These are phyloP conservation scores for Notiomystis cincta DNA, from an alignment of 2,113 vertebrate species.

Conservation along the genomic window DNA sequence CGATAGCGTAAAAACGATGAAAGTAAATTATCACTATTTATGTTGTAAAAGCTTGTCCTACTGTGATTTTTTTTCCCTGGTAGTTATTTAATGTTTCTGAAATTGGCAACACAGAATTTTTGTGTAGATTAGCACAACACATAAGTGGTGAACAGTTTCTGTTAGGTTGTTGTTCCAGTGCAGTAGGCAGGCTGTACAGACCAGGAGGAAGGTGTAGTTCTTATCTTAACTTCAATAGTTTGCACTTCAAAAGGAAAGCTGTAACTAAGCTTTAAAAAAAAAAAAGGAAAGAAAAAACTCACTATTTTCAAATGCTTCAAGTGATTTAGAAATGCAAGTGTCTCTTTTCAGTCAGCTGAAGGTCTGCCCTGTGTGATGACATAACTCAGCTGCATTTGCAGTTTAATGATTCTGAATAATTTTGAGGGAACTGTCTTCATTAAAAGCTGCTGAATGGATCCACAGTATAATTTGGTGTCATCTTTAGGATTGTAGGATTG, in stretches of 20 bases:
- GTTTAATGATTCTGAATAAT: not conserved
- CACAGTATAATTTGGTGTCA: not conserved
- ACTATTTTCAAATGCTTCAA: not conserved
- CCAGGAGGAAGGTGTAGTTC: not conserved
- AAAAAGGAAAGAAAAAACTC: not conserved
- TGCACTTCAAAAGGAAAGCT: not conserved
- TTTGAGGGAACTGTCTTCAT: not conserved
- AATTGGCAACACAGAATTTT: not conserved
- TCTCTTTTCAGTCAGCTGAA: not conserved
- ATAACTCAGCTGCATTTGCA: not conserved
- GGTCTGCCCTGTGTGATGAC: not conserved
- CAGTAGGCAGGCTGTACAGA: rapidly evolving
- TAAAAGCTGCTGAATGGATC: not conserved
- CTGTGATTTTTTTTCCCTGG: not conserved
- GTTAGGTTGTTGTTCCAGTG: not conserved
- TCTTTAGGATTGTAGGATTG: not conserved
- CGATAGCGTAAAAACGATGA: not conserved
- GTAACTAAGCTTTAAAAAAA: not conserved
- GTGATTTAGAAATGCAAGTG: not conserved
- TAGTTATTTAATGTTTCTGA: not conserved
- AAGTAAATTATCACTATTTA: not conserved
- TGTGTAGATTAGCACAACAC: not conserved
- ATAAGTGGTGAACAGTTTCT: not conserved
- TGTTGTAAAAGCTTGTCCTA: not conserved
- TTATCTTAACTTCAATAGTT: not conserved